Percentiles rank a stretch among this genome's conserved stretches.
These are phyloP conservation scores for Dendrophyllia cribrosa DNA, from an alignment of 64 coral and sea anemone species.

Conservation along the genomic window DNA sequence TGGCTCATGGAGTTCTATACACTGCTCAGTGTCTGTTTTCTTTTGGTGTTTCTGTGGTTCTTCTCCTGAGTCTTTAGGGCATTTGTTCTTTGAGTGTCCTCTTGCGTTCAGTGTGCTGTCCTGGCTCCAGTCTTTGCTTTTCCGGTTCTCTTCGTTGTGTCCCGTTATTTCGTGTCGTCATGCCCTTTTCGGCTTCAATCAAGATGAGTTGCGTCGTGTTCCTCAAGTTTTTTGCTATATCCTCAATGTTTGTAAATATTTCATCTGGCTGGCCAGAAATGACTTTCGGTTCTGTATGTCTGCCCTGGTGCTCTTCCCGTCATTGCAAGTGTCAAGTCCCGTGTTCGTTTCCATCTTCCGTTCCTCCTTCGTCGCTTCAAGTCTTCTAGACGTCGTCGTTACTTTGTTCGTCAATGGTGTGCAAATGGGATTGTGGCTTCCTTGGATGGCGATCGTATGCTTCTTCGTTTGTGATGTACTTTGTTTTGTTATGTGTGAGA, in stretches of 20 bases:
- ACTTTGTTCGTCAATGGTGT: not conserved
- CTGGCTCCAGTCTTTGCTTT: not conserved
- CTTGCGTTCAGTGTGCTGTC: not conserved
- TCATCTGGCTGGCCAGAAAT: not conserved
- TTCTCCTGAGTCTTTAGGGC: not conserved
- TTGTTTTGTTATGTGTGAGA: not conserved
- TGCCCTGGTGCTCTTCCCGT: not conserved
- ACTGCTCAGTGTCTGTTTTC: not conserved
- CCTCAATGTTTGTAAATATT: not conserved
- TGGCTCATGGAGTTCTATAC: not conserved
- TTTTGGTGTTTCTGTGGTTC: not conserved
- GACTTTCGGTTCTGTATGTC: not conserved
- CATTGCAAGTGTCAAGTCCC: not conserved
- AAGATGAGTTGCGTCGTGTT: not conserved
- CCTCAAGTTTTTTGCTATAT: not conserved
- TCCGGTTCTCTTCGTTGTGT: not conserved
- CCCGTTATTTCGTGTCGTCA: not conserved
- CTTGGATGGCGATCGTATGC: not conserved
- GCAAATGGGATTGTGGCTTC: not conserved
- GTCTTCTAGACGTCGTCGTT: not conserved
- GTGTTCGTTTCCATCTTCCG: not conserved
- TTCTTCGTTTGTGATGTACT: not conserved
- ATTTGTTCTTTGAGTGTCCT: not conserved
- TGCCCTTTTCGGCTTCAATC: not conserved
- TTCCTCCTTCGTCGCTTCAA: not conserved